Evolutionary conservation across 2,797 vertebrate genomes (phyloP).

Genomic region (Acanthurus tractus): DNA sequence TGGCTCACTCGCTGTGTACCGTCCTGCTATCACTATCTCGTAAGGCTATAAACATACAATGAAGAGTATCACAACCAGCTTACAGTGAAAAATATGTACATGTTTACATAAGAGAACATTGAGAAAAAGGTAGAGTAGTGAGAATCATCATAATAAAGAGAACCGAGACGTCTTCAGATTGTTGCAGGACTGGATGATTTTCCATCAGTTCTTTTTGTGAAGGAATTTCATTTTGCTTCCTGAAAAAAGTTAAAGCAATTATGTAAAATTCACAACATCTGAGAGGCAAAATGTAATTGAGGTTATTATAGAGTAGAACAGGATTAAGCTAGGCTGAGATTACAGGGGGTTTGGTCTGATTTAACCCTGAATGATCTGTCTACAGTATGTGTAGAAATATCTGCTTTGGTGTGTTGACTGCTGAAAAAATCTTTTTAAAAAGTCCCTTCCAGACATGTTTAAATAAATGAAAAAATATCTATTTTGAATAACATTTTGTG

Average conservation of each 20-base stretch:
- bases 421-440: constrained; percentile 9
- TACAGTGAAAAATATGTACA: constrained; percentile 96
- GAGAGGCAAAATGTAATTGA: background rate
- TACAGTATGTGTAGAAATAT: constrained; percentile 8
- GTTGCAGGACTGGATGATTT: constrained; percentile 26
- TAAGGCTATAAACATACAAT: constrained; percentile 88
- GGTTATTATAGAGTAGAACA: background rate
- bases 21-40: constrained; percentile 85
- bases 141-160: constrained; percentile 55
- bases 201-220: constrained; percentile 95
- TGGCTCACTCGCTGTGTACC: constrained; percentile 89
- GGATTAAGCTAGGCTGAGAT: background rate
- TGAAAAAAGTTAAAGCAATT: constrained; percentile 71
- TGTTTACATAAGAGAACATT: constrained; percentile 52
- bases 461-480: background rate
- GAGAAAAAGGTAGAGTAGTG: constrained; percentile 30
- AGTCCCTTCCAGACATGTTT: constrained; percentile 6
- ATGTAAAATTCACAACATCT: constrained; percentile 4
- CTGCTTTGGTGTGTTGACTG: background rate
- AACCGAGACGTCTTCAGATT: constrained; percentile 50
- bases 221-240: constrained; percentile 99
- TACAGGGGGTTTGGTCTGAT: background rate
- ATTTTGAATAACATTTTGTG: background rate
- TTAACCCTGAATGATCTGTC: background rate
- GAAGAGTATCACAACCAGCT: constrained; percentile 86